Evolutionary conservation across 2,113 vertebrate species (phyloP).

Genomic region (Eubucco bourcierii): DNA sequence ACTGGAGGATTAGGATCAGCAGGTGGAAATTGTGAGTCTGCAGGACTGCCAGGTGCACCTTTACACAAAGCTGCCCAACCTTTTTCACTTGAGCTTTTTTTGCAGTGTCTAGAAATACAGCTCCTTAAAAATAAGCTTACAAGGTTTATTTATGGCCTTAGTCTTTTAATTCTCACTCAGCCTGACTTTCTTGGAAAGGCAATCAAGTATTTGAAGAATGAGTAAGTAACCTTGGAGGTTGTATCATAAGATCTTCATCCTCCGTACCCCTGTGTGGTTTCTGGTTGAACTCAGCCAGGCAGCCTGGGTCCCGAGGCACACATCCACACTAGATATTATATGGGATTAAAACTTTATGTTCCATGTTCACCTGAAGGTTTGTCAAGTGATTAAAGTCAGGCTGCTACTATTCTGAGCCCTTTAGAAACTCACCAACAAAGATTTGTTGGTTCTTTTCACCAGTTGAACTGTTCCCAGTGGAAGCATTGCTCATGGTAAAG

Average conservation of each 20-base stretch:
- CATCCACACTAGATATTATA: not conserved
- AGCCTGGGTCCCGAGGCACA: not conserved
- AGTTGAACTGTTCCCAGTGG: not conserved
- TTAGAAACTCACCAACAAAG: not conserved
- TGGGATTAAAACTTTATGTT: not conserved
- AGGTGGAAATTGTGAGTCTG: too few relatives aligned
- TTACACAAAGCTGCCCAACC: too few relatives aligned
- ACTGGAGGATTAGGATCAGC: too few relatives aligned
- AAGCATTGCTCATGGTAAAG: not conserved
- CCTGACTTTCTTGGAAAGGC: not conserved
- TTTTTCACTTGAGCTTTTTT: too few relatives aligned
- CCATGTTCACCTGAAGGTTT: not conserved
- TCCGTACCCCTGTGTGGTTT: not conserved
- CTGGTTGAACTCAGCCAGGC: not conserved
- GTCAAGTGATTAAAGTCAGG: not conserved
- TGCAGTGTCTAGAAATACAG: too few relatives aligned
- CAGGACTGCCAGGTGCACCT: too few relatives aligned
- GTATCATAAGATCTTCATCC: constrained; percentile 1
- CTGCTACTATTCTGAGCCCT: not conserved
- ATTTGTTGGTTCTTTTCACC: not conserved
- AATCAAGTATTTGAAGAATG: not conserved
- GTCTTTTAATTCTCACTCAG: too few relatives aligned
- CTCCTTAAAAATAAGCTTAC: too few relatives aligned
- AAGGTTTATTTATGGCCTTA: too few relatives aligned
- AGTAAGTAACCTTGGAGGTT: not conserved